Conservation (phyloP, 2,797 vertebrate species). For the Ctenopoma kingsleyae region DNA sequence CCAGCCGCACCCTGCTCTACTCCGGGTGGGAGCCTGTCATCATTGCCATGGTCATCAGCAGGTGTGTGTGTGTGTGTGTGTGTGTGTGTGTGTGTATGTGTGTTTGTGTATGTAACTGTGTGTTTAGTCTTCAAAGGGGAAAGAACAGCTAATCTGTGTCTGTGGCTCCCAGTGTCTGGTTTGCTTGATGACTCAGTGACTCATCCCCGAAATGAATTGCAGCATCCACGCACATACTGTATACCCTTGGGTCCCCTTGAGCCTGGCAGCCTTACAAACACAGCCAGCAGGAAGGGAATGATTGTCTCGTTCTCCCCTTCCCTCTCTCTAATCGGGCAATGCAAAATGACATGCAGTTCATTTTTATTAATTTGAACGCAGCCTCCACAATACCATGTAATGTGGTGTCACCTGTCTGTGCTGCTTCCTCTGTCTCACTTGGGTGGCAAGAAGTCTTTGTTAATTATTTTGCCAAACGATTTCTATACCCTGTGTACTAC, state of each 20-base stretch:
- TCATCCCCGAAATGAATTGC: slow-evolving; percentile 64
- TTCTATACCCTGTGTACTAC: too few relatives aligned
- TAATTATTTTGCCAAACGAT: too few relatives aligned
- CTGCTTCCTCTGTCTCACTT: too few relatives aligned
- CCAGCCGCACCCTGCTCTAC: slow-evolving; percentile 94
- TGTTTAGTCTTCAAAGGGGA: slow-evolving; percentile 50
- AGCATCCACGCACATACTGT: slow-evolving; percentile 26
- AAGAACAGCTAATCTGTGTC: slow-evolving; percentile 35
- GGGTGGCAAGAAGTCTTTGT: too few relatives aligned
- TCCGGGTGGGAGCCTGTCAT: slow-evolving; percentile 98
- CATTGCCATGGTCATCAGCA: slow-evolving; percentile 98
- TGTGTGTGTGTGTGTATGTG: slow-evolving; percentile 72
- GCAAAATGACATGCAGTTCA: too few relatives aligned
- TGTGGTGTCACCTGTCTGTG: too few relatives aligned
- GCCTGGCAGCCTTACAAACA: slow-evolving; percentile 41
- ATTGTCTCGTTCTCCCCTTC: slow-evolving; percentile 11
- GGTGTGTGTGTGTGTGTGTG: slow-evolving; percentile 80
- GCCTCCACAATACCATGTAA: background rate
- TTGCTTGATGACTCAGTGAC: slow-evolving; percentile 74
- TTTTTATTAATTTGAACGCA: too few relatives aligned
- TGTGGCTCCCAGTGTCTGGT: slow-evolving; percentile 54
- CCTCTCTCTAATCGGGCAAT: background rate
- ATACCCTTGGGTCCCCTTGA: slow-evolving; percentile 48
- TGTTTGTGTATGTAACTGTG: slow-evolving; percentile 12
- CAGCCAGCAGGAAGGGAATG: slow-evolving; percentile 30